These are phyloP conservation scores for Atrina japonica DNA, from an alignment of 2,888 invertebrate genomes.

Conservation along the genomic window DNA sequence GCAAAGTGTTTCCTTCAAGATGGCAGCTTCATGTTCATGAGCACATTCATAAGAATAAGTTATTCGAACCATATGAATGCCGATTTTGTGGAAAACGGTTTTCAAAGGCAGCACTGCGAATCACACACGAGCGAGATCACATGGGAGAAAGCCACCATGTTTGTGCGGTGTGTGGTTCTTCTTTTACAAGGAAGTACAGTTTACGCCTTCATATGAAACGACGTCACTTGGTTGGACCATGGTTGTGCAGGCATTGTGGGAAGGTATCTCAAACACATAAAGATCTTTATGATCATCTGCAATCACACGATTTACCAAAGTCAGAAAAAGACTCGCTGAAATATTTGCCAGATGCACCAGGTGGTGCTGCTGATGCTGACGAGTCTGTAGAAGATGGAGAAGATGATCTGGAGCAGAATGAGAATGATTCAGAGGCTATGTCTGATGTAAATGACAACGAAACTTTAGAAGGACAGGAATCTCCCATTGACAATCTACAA, in stretches of 20 bases:
- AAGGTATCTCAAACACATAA: constrained; percentile 59
- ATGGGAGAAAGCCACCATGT: constrained; percentile 45
- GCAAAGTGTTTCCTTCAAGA: constrained; percentile 62
- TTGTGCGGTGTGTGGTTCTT: constrained; percentile 67
- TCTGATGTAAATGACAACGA: constrained; percentile 47
- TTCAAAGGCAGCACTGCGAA: constrained; percentile 61
- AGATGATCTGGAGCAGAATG: constrained; percentile 37
- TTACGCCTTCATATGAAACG: constrained; percentile 66
- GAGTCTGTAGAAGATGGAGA: constrained; percentile 45
- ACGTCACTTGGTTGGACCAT: constrained; percentile 68
- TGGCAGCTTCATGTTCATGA: constrained; percentile 66
- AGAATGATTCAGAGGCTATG: constrained; percentile 19
- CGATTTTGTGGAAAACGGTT: constrained; percentile 69
- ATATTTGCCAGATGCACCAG: constrained; percentile 55
- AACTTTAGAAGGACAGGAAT: constrained; percentile 39
- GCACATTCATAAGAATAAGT: constrained; percentile 62
- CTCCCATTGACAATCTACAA: constrained; percentile 32
- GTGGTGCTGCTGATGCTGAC: constrained; percentile 40
- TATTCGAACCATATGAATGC: constrained; percentile 68
- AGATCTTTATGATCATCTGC: constrained; percentile 62
- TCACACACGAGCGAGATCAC: constrained; percentile 67
- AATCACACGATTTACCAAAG: constrained; percentile 62
- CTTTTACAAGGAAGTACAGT: constrained; percentile 65
- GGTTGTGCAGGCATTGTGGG: constrained; percentile 68
- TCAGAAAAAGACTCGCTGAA: constrained; percentile 61